A percentile compares a stretch with the other conserved stretches of the same genome.
Conservation (phyloP, 2,113 vertebrate species). For the Polypterus bichir region DNA sequence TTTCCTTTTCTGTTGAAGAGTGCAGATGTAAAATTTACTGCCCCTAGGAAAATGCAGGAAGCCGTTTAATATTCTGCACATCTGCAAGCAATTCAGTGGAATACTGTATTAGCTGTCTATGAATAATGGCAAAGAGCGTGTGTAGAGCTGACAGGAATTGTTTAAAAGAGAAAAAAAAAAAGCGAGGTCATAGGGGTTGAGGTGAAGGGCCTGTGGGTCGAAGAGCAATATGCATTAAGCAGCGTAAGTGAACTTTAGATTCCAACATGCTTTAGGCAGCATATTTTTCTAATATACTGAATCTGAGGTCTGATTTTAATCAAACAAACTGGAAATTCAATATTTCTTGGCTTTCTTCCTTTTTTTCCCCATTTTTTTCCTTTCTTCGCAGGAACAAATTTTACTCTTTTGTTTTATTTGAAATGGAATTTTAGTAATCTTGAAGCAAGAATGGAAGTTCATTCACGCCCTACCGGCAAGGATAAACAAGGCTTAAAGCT, state of each 20-base stretch:
- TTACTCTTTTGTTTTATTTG: not conserved
- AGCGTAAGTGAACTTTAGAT: slow-evolving; percentile 37
- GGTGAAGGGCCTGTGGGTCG: slow-evolving; percentile 28
- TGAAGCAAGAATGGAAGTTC: not conserved
- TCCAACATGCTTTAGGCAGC: slow-evolving; percentile 37
- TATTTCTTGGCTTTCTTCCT: slow-evolving; percentile 18
- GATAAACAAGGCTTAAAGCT: slow-evolving; percentile 4
- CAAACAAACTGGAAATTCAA: slow-evolving; percentile 41
- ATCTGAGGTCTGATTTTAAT: slow-evolving; percentile 49
- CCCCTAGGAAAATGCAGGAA: slow-evolving; percentile 18
- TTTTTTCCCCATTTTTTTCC: no score
- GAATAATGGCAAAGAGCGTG: slow-evolving; percentile 19
- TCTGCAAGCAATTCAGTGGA: slow-evolving; percentile 32
- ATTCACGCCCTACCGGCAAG: not conserved
- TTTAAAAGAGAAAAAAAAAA: slow-evolving; percentile 10
- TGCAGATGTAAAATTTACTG: slow-evolving; percentile 20
- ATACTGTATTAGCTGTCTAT: slow-evolving; percentile 22
- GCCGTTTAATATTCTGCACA: slow-evolving; percentile 25
- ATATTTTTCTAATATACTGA: slow-evolving; percentile 44
- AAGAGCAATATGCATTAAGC: slow-evolving; percentile 26
- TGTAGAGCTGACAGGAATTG: slow-evolving; percentile 22
- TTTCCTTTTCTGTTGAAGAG: slow-evolving; percentile 10
- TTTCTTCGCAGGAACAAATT: not conserved
- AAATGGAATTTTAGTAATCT: not conserved
- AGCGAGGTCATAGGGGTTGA: slow-evolving; percentile 25